Evolutionary conservation across 2,888 invertebrate species (phyloP).

Genomic region (Aspidiotus rigidus): DNA sequence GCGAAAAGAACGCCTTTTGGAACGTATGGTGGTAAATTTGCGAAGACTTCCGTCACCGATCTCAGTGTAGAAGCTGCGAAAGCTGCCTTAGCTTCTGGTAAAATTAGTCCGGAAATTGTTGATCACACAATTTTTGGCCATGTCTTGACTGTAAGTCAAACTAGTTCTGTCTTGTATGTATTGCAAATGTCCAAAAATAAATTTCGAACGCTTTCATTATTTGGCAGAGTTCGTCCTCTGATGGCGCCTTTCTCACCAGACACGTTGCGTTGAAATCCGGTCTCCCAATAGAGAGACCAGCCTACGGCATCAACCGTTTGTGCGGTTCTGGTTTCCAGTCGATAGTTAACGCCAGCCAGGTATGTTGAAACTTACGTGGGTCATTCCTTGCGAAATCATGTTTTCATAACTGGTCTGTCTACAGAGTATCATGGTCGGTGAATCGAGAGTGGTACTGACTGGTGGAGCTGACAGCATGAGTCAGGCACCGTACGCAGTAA

Average conservation of each 20-base stretch:
- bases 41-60: slow-evolving; percentile 62
- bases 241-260: slow-evolving; percentile 76
- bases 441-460: slow-evolving; percentile 73
- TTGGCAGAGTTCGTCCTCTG: slow-evolving; percentile 60
- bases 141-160: slow-evolving; percentile 63
- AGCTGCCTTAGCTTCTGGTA: slow-evolving; percentile 68
- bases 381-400: neutral
- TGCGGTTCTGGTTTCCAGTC: slow-evolving; percentile 98
- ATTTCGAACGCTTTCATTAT: neutral
- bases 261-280: slow-evolving; percentile 79
- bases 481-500: slow-evolving; percentile 74
- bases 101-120: slow-evolving; percentile 72
- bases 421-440: slow-evolving; percentile 76
- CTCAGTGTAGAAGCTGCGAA: slow-evolving; percentile 71
- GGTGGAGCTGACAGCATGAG: slow-evolving; percentile 97
- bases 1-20: slow-evolving; percentile 97
- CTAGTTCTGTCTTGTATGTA: too few relatives aligned
- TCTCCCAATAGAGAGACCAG: slow-evolving; percentile 74
- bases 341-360: slow-evolving; percentile 80
- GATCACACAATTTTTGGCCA: slow-evolving; percentile 86
- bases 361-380: slow-evolving; percentile 42
- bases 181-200: neutral
- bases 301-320: slow-evolving; percentile 78
- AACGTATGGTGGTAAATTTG: slow-evolving; percentile 78
- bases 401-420: slow-evolving; percentile 38